Base-by-base conservation (phyloP, 2,888 invertebrate species). In the Punctoribates punctum region DNA sequence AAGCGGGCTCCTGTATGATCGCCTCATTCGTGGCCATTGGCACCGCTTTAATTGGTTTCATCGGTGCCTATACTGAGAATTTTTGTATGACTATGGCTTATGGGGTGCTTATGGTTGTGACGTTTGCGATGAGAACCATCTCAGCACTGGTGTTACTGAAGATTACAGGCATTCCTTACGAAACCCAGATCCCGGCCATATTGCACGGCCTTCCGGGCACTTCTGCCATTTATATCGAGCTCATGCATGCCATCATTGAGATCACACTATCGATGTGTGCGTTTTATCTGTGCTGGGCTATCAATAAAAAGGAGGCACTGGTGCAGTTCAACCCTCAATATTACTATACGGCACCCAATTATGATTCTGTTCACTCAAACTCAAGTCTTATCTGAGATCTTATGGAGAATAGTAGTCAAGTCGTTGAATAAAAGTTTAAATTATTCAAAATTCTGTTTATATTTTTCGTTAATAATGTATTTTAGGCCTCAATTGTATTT, bases 1-100 rank as follows among this genome's bases (percentile, higher is more conserved):
- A 77, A 25, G 74, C 77, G 13, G 77, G 77, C 17, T 77, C 77
- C 11, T 75, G 76, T 65, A 77, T 77, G 77, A 54, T 77, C 5
- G 46, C 74, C 6, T 29, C 75, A 13, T 77, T 77, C 46, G 60
- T 57, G 27, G 46, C 74, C 27, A 75, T 75, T 25, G 72, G 72
- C 9, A 42, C 67, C 11, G 74, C 77, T 17, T 20, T 75, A 8
- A 54, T 77, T 23, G 77, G 75, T 46, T 46, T 75, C 13, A 65
- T 77, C 54, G 77, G 77, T 13, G 54, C 60, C 17, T 72, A 62
- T 23, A 62, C 57, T 20, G 77, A 77, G 23, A 77, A 77, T 27
- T 77, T 75, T 57, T 77, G 77, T 29, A 51, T 77, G 20, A 75
- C 75, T 60, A 51, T 73, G 23, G 77, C 77, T 48, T 75, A 77